These are phyloP conservation scores for Gonioctena quinquepunctata DNA, from an alignment of 1,140 invertebrate genomes.

Conservation along the genomic window DNA sequence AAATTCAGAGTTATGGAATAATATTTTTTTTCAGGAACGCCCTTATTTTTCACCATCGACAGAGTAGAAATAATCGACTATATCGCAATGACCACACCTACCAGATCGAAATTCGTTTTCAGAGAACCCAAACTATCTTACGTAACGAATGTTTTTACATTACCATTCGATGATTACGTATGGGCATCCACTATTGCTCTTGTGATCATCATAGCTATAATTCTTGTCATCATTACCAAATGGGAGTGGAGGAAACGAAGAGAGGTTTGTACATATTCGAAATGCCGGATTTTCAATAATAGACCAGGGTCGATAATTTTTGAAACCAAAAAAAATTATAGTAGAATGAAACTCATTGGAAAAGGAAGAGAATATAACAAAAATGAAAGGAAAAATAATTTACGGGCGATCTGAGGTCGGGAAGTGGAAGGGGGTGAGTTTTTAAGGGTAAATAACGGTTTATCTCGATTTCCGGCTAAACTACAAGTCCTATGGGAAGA, in stretches of 20 bases:
- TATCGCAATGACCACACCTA: slow-evolving; percentile 64
- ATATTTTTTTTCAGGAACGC: slow-evolving; percentile 60
- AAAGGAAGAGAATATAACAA: no score
- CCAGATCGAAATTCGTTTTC: slow-evolving; percentile 67
- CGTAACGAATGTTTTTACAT: slow-evolving; percentile 65
- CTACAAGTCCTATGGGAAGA: no score
- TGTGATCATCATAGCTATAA: slow-evolving; percentile 55
- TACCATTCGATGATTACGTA: slow-evolving; percentile 64
- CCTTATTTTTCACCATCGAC: slow-evolving; percentile 64
- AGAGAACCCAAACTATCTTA: slow-evolving; percentile 69
- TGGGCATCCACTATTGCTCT: slow-evolving; percentile 62
- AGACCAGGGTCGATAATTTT: no score
- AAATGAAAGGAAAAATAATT: no score
- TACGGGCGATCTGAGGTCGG: no score
- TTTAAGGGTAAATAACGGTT: no score
- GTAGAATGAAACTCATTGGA: no score
- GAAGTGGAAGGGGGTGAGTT: no score
- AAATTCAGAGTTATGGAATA: no score
- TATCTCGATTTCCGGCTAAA: no score
- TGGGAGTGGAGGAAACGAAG: slow-evolving; percentile 50
- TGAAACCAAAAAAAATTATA: no score
- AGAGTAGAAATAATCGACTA: slow-evolving; percentile 64
- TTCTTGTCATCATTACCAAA: slow-evolving; percentile 48
- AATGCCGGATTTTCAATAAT: not conserved
- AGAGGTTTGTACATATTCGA: not conserved